Base-by-base conservation (phyloP, 2,113 vertebrate genomes). In the Perca flavescens region DNA sequence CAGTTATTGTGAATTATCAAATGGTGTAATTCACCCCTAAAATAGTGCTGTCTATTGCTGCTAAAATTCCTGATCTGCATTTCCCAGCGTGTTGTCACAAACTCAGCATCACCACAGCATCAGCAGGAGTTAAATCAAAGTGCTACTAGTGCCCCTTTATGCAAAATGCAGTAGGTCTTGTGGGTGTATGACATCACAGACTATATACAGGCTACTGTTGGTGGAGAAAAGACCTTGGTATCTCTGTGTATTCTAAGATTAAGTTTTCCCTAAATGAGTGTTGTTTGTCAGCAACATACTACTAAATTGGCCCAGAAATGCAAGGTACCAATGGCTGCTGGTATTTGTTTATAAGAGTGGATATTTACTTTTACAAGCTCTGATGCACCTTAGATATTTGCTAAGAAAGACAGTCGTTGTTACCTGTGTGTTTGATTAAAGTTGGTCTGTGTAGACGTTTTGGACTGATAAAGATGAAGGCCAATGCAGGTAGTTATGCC, bases 361-460 rank as follows among this genome's bases (percentile, higher is more conserved):
- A 46, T 56, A 7, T 71, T 75, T 80, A 25, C 14, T 81, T 65
- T 82, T 16, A 46, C 5, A 65, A 70, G 34, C 52, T 49, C 31
- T 77, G 25, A 74, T 76, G 78, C 66, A 79, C 86, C 80, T 82
- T 70, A 43, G 17, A 58, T 60, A 60, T 70, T 78, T 61, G 5
- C 11, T 5, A 19, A 36, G n/a, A 14, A 31, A 12, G 68, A 70
- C 43, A 28, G 22, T 69, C 16, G n/a, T 66, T 40, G n/a, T 66
- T 58, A 17, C 11, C 31, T 73, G 15, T 53, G 22, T 43, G 49
- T 34, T n/a, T 58, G 22, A 61, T 36, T 5, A 16, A 43, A 46
- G 54, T 22, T 7, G 16, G 69, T n/a, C 67, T 75, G 40, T 61
- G 47, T 25, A 50, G 22, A 10, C 0, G 0, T 14, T 57, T 50